A percentile compares a stretch with the other conserved stretches of the same genome.
phyloP scores from a whole-genome alignment of 1,140 invertebrate species.

The Dysdera silvatica region DNA sequence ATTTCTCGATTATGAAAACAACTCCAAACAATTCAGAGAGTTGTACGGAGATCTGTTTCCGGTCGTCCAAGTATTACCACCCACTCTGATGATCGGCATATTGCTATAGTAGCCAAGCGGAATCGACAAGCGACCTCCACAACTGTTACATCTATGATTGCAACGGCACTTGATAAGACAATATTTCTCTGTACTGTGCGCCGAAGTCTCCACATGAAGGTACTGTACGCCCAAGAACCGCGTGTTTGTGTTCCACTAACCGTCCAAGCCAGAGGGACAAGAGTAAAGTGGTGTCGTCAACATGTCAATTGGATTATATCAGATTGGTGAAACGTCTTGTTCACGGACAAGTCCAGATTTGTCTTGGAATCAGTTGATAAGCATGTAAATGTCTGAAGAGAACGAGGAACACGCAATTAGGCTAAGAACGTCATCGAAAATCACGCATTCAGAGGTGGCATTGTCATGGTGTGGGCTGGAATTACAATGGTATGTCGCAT shows the following conservation, averaged over 20 bases:
- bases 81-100: no score
- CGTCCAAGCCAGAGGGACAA: background rate
- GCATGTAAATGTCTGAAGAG: background rate
- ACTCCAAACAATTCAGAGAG: no score
- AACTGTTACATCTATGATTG: no score
- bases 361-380: background rate
- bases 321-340: background rate
- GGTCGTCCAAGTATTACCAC: no score
- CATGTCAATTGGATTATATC: background rate
- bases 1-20: no score
- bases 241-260: background rate
- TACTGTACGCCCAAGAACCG: no score
- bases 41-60: no score
- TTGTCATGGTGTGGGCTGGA: background rate
- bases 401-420: background rate
- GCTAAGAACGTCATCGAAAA: background rate
- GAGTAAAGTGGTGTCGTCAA: background rate
- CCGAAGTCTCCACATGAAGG: no score
- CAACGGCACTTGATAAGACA: no score
- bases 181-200: no score
- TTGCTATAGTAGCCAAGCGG: no score
- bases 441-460: background rate
- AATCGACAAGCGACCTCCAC: no score
- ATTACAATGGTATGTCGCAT: background rate
- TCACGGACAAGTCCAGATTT: background rate